Conservation (phyloP, 2,113 vertebrate genomes). For the Butorides virescens region DNA sequence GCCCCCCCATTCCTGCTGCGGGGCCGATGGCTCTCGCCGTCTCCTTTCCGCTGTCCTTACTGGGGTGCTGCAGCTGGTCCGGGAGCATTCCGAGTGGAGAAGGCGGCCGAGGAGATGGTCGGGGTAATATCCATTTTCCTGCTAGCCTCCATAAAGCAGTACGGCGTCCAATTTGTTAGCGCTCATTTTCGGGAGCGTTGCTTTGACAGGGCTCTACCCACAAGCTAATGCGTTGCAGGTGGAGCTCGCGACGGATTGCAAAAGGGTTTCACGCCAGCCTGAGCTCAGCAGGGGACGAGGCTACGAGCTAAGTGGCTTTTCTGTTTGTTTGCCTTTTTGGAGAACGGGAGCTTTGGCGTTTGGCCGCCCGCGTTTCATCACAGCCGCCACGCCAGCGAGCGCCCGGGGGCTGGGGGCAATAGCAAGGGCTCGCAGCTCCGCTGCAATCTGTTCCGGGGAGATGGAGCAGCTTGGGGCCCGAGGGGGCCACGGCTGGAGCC, state of each 20-base stretch:
- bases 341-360: not conserved
- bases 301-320: not conserved
- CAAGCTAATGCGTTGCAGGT: not conserved
- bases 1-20: accelerated
- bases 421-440: not conserved
- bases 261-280: not conserved
- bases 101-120: not conserved
- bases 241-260: not conserved
- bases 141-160: not conserved
- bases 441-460: not conserved
- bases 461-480: not conserved
- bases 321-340: not conserved
- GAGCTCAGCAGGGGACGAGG: not conserved
- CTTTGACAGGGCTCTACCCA: not conserved
- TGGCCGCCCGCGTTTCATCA: not conserved
- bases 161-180: not conserved
- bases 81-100: accelerated
- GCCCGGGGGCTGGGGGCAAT: not conserved
- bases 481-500: not conserved
- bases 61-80: not conserved
- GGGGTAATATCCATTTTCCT: not conserved
- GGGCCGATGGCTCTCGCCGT: too few relatives aligned
- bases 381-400: not conserved
- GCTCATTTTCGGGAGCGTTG: not conserved
- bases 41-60: not conserved